Base-by-base conservation (phyloP, 2,888 invertebrate species). In the Habrosyne pyritoides region DNA sequence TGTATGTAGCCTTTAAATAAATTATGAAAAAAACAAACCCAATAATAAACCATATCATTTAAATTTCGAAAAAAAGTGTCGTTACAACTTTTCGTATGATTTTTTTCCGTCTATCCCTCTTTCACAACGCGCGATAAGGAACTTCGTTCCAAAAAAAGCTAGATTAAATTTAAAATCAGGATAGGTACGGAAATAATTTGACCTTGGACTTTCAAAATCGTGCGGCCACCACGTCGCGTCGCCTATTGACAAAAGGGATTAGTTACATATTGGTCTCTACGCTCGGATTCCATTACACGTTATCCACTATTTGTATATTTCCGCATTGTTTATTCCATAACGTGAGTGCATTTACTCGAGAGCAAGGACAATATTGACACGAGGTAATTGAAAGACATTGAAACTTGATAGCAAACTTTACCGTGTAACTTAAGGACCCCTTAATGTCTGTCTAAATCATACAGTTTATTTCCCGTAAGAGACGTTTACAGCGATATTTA, bases 371-470 rank as follows among this genome's bases (percentile, higher is more conserved):
- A 60, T 60, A 61, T 60, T 64, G 60, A 56, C 42, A 56, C 28
- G 49, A 53, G 61, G 54, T 58, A 64, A 60, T 63, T 61, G 59
- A 61, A 60, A 65, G 63, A 61, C 51, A 46, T 56, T 57, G 63
- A 59, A 70, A 70, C 61, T 22, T 56, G 64, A 70, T 66, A 64
- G 59, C 57, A 53, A 52, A 51, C 53, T 33, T 33, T 54, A 55
- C 57, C 36, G 49, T 50, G 36, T 22, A 48, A 52, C 58, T 58
- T 57, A 47, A 67, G 33, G 56, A 52, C 54, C 54, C 47, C 59
- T 57, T 67, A 59, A 69, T 61, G 59, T 62, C 59, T 56, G 57
- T 42, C 42, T 42, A 48, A 48, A 48, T 24, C 24, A 24, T 24
- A 48, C 24, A 48, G 0, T 48, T 48, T 48, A 48, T 28, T 50